Evolutionary conservation across 2,888 invertebrate species (phyloP).

Genomic region (Diloba caeruleocephala): DNA sequence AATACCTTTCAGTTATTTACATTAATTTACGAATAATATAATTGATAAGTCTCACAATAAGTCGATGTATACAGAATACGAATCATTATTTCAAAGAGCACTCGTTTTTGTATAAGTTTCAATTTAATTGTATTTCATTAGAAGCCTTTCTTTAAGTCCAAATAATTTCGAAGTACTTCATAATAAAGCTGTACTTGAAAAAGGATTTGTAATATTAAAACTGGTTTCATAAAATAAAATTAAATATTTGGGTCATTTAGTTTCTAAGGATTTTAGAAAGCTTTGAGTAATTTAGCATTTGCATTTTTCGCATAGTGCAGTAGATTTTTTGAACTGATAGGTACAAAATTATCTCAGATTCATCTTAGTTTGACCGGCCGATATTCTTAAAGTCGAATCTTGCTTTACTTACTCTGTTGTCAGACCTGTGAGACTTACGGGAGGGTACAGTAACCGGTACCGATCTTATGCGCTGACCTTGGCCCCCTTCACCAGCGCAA

Average conservation of each 20-base stretch:
- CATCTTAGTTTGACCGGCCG: too few relatives aligned
- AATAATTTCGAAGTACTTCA: slow-evolving; percentile 23
- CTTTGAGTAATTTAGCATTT: slow-evolving; percentile 3
- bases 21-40: slow-evolving; percentile 45
- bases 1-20: slow-evolving; percentile 40
- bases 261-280: slow-evolving; percentile 3
- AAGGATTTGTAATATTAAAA: slow-evolving; percentile 21
- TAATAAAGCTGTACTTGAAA: slow-evolving; percentile 17
- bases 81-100: slow-evolving; percentile 41
- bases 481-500: too few relatives aligned
- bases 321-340: neutral
- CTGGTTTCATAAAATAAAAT: slow-evolving; percentile 4
- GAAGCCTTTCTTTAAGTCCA: slow-evolving; percentile 36
- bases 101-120: slow-evolving; percentile 40
- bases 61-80: slow-evolving; percentile 32
- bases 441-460: too few relatives aligned
- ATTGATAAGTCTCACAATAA: slow-evolving; percentile 46
- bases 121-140: slow-evolving; percentile 45
- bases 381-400: too few relatives aligned
- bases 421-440: too few relatives aligned
- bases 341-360: too few relatives aligned
- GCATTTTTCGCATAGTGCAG: too few relatives aligned
- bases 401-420: too few relatives aligned
- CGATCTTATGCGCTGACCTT: too few relatives aligned
- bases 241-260: slow-evolving; percentile 7